Conservation (phyloP, 2,888 invertebrate genomes). For the Hirtodrosophila histrioides region DNA sequence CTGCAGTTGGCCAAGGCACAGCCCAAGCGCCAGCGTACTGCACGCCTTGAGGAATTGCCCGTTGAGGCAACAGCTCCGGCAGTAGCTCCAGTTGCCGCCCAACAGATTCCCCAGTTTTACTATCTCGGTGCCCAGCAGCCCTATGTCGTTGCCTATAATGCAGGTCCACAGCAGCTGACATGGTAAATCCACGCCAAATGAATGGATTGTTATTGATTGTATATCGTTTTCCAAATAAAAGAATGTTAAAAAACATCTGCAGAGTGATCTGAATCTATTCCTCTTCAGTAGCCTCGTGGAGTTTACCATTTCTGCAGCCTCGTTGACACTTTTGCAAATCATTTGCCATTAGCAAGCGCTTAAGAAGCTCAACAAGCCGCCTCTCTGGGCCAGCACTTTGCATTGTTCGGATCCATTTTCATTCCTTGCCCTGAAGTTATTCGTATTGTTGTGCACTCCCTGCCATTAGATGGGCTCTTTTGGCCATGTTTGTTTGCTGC, state of each 20-base stretch:
- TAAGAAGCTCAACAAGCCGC: conserved; percentile 17
- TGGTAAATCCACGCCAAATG: conserved; percentile 52
- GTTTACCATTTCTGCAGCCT: conserved; percentile 1
- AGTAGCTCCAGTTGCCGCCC: conserved; percentile 33
- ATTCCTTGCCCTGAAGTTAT: conserved; percentile 25
- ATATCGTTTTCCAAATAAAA: conserved; percentile 37
- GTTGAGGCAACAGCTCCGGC: conserved; percentile 37
- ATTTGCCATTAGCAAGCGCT: conserved; percentile 45
- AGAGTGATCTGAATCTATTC: background rate
- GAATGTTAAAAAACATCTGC: conserved; percentile 12
- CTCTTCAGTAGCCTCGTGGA: background rate
- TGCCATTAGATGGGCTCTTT: conserved; percentile 20
- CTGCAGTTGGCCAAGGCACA: conserved; percentile 50
- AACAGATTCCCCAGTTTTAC: conserved; percentile 58
- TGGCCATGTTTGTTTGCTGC: background rate
- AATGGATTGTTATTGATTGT: conserved; percentile 29
- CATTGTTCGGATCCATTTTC: conserved; percentile 29
- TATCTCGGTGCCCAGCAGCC: conserved; percentile 69
- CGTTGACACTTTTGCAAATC: conserved; percentile 42
- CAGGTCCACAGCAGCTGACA: conserved; percentile 61
- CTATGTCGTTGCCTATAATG: conserved; percentile 62
- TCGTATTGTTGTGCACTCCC: conserved; percentile 4
- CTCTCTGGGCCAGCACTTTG: conserved; percentile 18
- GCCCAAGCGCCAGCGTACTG: conserved; percentile 49
- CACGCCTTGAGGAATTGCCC: conserved; percentile 66